Conservation (phyloP, 2,888 invertebrate species). For the Tanypteryx hageni region DNA sequence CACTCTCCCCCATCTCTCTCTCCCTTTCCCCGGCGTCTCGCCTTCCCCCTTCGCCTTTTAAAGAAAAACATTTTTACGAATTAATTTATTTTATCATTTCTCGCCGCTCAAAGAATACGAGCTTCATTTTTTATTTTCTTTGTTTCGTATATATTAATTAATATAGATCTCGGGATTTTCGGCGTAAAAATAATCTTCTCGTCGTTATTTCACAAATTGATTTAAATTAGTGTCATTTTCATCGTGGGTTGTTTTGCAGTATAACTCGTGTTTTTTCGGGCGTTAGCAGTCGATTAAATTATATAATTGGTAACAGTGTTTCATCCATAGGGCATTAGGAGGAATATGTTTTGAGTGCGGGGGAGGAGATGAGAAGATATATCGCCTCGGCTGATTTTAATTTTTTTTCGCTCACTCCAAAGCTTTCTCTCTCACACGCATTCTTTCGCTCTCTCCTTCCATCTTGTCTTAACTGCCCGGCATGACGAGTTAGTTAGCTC, state of each 20-base stretch:
- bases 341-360: no score
- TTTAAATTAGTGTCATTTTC: no score
- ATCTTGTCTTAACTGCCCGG: not conserved
- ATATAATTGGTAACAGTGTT: no score
- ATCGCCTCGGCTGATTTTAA: not conserved
- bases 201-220: no score
- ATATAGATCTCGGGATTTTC: no score
- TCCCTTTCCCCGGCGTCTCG: not conserved
- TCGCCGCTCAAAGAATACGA: not conserved
- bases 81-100: not conserved
- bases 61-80: not conserved
- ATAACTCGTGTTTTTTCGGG: no score
- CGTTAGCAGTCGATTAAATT: no score
- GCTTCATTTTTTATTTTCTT: not conserved
- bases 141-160: no score
- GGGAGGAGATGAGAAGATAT: not conserved
- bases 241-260: no score
- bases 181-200: no score
- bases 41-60: not conserved
- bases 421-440: not conserved
- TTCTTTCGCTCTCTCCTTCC: no score
- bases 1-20: not conserved
- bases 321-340: no score
- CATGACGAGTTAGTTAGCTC: not conserved
- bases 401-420: not conserved